phyloP scores from a whole-genome alignment of 2,113 vertebrate species.

The Tursiops truncatus region DNA sequence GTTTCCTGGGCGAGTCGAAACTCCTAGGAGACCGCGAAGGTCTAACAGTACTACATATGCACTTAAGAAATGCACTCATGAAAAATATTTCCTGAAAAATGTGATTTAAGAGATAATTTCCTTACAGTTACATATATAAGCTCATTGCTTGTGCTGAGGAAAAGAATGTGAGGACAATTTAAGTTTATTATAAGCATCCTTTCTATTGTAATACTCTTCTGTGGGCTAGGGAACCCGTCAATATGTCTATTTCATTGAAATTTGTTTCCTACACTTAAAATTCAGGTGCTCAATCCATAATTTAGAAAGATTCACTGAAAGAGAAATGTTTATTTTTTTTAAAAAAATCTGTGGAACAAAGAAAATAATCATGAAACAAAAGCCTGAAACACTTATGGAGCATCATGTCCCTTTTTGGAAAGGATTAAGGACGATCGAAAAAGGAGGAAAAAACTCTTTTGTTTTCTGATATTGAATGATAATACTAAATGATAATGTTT shows the following conservation, averaged over 20 bases:
- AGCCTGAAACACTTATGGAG: background rate
- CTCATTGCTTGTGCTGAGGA: background rate
- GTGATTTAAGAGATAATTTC: background rate
- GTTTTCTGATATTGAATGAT: background rate
- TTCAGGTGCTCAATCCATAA: background rate
- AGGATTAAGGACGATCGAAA: background rate
- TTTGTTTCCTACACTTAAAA: constrained; percentile 25
- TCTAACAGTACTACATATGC: background rate
- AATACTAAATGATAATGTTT: background rate
- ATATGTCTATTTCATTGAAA: background rate
- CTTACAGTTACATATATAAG: background rate
- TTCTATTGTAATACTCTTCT: background rate
- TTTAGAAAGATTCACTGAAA: constrained; percentile 14
- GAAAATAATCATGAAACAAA: constrained; percentile 8
- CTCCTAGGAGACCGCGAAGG: too few relatives aligned
- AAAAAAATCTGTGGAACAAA: background rate
- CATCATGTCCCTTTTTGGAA: background rate
- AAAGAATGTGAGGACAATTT: background rate
- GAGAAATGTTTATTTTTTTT: background rate
- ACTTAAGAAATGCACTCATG: background rate
- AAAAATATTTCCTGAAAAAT: constrained; percentile 40
- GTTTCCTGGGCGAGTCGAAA: too few relatives aligned
- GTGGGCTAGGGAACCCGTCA: background rate
- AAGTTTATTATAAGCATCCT: background rate
- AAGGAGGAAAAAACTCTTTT: background rate